These are phyloP conservation scores for Otus scops DNA, from an alignment of 2,797 vertebrate species.

Conservation along the genomic window DNA sequence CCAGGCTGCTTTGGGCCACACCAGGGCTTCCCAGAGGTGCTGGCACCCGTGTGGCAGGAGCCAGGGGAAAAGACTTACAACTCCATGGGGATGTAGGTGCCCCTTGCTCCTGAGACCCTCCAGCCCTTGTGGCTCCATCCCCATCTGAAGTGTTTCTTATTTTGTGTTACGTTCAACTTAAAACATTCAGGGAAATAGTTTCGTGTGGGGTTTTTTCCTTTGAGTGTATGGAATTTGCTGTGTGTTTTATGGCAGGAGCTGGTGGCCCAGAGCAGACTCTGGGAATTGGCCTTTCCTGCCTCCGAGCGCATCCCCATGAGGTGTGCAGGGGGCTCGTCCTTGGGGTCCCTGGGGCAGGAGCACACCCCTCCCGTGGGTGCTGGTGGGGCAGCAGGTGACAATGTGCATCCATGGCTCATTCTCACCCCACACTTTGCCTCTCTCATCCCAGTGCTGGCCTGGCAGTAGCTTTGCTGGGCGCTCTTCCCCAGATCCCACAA, in stretches of 20 bases:
- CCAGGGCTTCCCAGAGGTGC: not conserved
- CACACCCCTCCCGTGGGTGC: fast-evolving
- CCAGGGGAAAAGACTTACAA: not conserved
- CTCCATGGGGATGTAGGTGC: not conserved
- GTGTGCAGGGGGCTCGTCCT: not conserved
- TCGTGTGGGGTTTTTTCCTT: not conserved
- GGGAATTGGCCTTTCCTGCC: not conserved
- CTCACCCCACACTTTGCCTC: fast-evolving
- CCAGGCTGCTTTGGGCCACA: not conserved
- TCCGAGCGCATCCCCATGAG: fast-evolving
- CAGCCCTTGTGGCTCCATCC: not conserved
- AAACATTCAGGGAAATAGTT: not conserved
- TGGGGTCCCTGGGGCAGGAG: not conserved
- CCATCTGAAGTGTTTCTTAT: not conserved
- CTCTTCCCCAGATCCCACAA: not conserved
- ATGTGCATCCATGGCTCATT: fast-evolving
- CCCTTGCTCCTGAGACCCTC: not conserved
- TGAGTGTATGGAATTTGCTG: fast-evolving
- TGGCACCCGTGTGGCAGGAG: not conserved
- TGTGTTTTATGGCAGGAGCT: not conserved
- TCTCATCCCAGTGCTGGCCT: fast-evolving
- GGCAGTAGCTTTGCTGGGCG: fast-evolving
- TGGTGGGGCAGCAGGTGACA: not conserved
- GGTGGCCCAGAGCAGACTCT: not conserved
- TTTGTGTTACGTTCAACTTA: not conserved